These are phyloP conservation scores for Mormoops blainvillei DNA, from an alignment of 2,113 vertebrate genomes.

Conservation along the genomic window DNA sequence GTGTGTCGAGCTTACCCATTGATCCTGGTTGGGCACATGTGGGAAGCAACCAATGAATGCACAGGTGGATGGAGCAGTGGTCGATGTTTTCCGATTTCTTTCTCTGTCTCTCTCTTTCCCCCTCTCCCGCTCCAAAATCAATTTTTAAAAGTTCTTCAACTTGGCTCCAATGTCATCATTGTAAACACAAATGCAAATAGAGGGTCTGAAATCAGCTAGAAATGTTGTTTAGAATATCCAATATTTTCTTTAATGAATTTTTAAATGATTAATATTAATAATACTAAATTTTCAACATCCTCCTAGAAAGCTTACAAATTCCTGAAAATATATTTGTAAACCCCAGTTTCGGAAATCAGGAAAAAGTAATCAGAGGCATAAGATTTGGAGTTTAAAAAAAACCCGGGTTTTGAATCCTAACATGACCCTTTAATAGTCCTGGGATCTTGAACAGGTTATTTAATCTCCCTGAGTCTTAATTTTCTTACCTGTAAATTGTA, in stretches of 20 bases:
- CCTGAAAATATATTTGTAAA: not conserved
- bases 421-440: not conserved
- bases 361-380: not conserved
- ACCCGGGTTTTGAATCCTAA: not conserved
- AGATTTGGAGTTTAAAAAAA: not conserved
- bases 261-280: constrained; percentile 14
- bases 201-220: not conserved
- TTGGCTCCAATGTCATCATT: not conserved
- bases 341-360: not conserved
- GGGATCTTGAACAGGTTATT: not conserved
- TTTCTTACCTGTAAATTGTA: not conserved
- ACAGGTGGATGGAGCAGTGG: no score
- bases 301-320: not conserved
- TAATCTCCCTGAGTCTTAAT: not conserved
- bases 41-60: no score
- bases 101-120: no score
- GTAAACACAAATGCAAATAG: not conserved
- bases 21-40: no score
- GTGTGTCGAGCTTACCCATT: no score
- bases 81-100: no score
- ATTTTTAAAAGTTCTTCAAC: not conserved
- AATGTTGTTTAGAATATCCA: not conserved
- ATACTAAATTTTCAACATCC: not conserved
- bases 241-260: not conserved
- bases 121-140: no score